Conservation (phyloP, 2,113 vertebrate species). For the Vulpes lagopus region DNA sequence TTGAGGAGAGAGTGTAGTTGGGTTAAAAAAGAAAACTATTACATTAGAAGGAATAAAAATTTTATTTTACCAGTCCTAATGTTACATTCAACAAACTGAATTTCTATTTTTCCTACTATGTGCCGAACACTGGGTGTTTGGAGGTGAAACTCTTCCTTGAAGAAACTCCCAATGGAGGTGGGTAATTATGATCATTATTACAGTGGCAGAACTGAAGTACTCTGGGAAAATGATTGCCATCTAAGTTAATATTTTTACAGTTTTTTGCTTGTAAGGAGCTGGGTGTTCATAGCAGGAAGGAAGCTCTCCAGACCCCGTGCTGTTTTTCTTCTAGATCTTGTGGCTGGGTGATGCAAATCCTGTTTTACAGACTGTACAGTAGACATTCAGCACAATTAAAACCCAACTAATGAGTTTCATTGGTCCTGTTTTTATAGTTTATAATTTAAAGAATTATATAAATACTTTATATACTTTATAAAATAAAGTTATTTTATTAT, state of each 20-base stretch:
- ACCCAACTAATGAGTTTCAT: background rate
- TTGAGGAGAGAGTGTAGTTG: background rate
- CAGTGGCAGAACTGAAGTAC: background rate
- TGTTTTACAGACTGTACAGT: background rate
- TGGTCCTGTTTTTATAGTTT: background rate
- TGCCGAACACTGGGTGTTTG: background rate
- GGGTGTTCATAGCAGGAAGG: background rate
- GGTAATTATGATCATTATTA: background rate
- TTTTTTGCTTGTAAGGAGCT: background rate
- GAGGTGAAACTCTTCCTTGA: background rate
- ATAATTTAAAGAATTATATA: too few species aligned
- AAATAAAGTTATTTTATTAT: background rate
- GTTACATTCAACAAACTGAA: background rate
- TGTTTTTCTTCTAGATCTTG: background rate
- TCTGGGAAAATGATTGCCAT: background rate
- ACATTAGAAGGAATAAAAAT: background rate
- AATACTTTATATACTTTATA: too few species aligned
- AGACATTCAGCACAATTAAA: background rate
- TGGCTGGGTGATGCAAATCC: background rate
- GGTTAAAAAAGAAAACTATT: background rate
- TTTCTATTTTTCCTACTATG: background rate
- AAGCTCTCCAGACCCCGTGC: background rate
- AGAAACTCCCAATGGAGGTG: background rate
- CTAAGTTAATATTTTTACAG: background rate
- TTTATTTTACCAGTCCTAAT: background rate